Percentiles rank a stretch among this genome's conserved stretches.
These are phyloP conservation scores for Suillia variegata DNA, from an alignment of 2,888 invertebrate species.

Conservation along the genomic window DNA sequence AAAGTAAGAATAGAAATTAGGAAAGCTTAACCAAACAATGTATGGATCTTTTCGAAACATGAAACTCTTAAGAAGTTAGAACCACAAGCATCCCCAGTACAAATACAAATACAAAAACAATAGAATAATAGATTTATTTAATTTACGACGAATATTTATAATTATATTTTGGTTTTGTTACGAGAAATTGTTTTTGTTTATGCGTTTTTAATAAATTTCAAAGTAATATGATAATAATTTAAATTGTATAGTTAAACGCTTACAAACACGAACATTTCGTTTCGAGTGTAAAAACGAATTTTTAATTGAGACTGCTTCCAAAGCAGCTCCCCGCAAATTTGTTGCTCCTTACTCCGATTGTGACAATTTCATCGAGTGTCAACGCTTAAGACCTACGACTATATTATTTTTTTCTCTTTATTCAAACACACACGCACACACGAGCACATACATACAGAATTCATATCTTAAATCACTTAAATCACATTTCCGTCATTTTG, in stretches of 20 bases:
- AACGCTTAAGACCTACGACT: background rate
- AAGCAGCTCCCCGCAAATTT: too few species aligned
- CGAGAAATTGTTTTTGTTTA: slow-evolving; percentile 7
- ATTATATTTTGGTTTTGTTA: slow-evolving; percentile 26
- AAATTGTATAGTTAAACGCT: too few species aligned
- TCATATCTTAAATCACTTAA: slow-evolving; percentile 10
- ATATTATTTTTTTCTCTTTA: too few species aligned
- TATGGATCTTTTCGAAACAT: too few species aligned
- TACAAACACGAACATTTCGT: too few species aligned
- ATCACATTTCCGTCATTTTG: slow-evolving; percentile 23
- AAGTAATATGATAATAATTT: background rate
- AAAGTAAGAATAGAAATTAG: too few species aligned
- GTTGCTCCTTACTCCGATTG: too few species aligned
- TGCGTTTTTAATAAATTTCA: background rate
- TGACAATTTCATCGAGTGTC: slow-evolving; percentile 17
- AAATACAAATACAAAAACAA: slow-evolving; percentile 4
- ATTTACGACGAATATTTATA: too few species aligned
- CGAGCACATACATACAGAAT: slow-evolving; percentile 9
- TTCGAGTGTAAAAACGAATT: too few species aligned
- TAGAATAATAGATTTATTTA: slow-evolving; percentile 28
- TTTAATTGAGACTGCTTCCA: too few species aligned
- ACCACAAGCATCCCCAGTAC: background rate
- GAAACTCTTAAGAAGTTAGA: too few species aligned
- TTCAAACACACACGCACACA: slow-evolving; percentile 8
- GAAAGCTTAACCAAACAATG: too few species aligned